These are phyloP conservation scores for Sturmia bella DNA, from an alignment of 2,888 invertebrate species.

Conservation along the genomic window DNA sequence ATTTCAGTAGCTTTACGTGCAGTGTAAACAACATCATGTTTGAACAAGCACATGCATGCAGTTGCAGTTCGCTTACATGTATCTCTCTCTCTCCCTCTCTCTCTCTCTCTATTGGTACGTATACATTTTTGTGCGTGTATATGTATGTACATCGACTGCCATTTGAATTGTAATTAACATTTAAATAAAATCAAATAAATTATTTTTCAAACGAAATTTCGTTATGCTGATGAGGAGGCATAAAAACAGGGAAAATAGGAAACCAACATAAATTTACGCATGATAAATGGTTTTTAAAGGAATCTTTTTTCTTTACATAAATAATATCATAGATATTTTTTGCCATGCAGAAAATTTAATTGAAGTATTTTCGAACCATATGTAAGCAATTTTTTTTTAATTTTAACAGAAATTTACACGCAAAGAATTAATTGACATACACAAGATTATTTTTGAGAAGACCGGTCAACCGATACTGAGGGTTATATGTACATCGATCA, in stretches of 20 bases:
- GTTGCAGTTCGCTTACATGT: too few relatives aligned
- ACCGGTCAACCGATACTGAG: too few relatives aligned
- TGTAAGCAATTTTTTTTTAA: not conserved
- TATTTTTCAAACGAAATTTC: constrained; percentile 21
- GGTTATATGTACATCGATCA: too few relatives aligned
- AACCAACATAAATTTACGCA: constrained; percentile 39
- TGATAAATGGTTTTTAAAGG: constrained; percentile 40
- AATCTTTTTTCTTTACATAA: not conserved
- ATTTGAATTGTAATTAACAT: constrained; percentile 60
- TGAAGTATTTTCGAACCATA: not conserved
- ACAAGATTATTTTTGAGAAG: not conserved
- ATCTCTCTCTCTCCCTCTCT: not conserved
- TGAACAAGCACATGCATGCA: constrained; percentile 6
- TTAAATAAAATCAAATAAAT: constrained; percentile 60
- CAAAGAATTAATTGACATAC: not conserved
- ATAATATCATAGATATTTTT: not conserved
- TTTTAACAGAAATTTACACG: not conserved
- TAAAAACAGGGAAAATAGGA: constrained; percentile 22
- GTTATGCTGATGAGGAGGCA: not conserved
- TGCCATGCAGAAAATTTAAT: not conserved
- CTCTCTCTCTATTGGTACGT: too few relatives aligned
- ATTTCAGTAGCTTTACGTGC: constrained; percentile 49
- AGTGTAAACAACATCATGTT: constrained; percentile 20
- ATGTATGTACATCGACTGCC: constrained; percentile 2
- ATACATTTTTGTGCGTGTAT: not conserved